These are phyloP conservation scores for Pammene aurita DNA, from an alignment of 2,888 invertebrate species.

Conservation along the genomic window DNA sequence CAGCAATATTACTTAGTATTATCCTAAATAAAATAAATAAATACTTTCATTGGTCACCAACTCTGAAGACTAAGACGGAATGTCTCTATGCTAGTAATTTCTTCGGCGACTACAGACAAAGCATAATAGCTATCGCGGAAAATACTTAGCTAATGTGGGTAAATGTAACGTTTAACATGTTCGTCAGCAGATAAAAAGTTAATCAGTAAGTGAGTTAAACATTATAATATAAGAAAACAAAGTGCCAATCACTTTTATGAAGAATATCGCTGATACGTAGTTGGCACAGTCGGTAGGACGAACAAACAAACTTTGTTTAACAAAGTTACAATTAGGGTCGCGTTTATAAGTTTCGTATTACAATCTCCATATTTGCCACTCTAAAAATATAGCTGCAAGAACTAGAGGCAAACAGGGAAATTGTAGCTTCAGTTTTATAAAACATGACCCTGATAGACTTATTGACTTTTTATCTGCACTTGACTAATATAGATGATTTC, in stretches of 20 bases:
- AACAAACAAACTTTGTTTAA: background rate
- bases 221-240: too few species aligned
- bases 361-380: too few species aligned
- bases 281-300: conserved; percentile 7
- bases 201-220: too few species aligned
- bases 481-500: conserved; percentile 10
- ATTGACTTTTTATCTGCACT: background rate
- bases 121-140: conserved; percentile 8
- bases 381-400: too few species aligned
- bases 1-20: too few species aligned
- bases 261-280: background rate
- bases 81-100: conserved; percentile 9
- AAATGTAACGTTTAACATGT: background rate
- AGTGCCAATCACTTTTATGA: too few species aligned
- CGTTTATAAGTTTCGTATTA: too few species aligned
- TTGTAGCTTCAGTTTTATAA: too few species aligned
- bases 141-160: conserved; percentile 1
- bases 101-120: background rate
- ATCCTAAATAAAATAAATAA: too few species aligned
- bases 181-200: background rate
- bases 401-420: too few species aligned
- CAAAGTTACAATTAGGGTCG: too few species aligned
- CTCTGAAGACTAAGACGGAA: background rate
- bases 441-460: background rate
- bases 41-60: too few species aligned